Evolutionary conservation across 2,113 vertebrate genomes (phyloP), one percentile per base, ranked within the genome.

Genomic region (Sardina pilchardus): DNA sequence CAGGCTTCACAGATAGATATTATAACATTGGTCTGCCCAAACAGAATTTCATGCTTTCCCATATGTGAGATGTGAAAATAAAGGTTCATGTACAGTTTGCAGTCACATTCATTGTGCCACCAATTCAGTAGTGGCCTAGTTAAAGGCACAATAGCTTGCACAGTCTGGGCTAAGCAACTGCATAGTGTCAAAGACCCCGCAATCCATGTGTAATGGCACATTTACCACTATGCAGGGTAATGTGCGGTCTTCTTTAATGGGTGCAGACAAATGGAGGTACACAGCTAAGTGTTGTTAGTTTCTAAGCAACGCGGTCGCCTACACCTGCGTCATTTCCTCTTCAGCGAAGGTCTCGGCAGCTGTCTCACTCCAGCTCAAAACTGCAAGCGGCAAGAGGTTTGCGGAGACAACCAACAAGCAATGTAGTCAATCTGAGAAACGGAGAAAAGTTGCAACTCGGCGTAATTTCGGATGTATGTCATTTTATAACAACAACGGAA

Each of bases 271-370:
- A 71, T 26, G 71, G 26, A 16, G 30, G 71, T 36, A 16, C 71
- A 6, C 71, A 36, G 30, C 34, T 78, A 59, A 81, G 78, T 86
- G 90, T 89, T 92, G 90, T 91, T 89, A 86, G 94, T 95, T 93
- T 91, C 94, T 90, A 93, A 91, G 93, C 93, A 93, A 95, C 93
- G 83, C 83, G 83, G 81, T 83, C 82, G 85, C 83, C 90, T 84
- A 82, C 71, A 82, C 84, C 82, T 92, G 92, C 95, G 94, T 95
- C 95, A 95, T 91, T 94, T 94, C 95, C 95, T 91, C 85, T 48
- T 48, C 59, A 75, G 86, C 47, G 42, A 89, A 75, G 71, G 30
- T 44, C 89, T n/a, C 36, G 26, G 17, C 67, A 71, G 45, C 47
- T 17, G 71, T 53, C 50, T 81, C 67, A 12, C 83, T 82, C 4